Percentiles rank a stretch among this genome's conserved stretches.
These are phyloP conservation scores for Thera obeliscata DNA, from an alignment of 2,888 invertebrate species.

Conservation along the genomic window DNA sequence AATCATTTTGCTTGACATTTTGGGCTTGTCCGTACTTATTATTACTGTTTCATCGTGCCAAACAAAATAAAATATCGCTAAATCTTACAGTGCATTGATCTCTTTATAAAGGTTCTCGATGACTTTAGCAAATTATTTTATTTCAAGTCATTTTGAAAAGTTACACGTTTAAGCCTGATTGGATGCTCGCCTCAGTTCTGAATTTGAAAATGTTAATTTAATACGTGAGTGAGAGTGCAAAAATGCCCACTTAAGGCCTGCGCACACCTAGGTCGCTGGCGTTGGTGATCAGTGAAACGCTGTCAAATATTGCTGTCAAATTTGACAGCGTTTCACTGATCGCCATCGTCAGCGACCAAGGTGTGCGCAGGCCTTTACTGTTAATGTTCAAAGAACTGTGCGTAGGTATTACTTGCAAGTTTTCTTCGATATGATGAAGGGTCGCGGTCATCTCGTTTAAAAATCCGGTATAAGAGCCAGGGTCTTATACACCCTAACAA, in stretches of 20 bases:
- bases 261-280: too few relatives aligned
- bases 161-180: neutral
- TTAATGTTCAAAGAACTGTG: conserved; percentile 12
- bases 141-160: conserved; percentile 17
- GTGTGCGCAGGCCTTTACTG: too few relatives aligned
- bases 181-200: conserved; percentile 18
- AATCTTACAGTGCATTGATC: conserved; percentile 47
- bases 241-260: conserved; percentile 1
- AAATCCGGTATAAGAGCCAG: neutral
- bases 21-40: conserved; percentile 5
- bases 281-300: too few relatives aligned
- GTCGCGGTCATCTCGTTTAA: conserved; percentile 16
- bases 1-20: conserved; percentile 13
- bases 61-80: conserved; percentile 37
- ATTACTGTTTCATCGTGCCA: conserved; percentile 33
- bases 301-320: too few relatives aligned
- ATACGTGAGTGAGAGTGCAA: conserved; percentile 13
- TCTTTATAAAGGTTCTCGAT: conserved; percentile 32
- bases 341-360: too few relatives aligned
- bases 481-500: neutral
- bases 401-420: conserved; percentile 14
- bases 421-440: conserved; percentile 3
- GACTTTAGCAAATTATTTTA: conserved; percentile 36
- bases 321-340: too few relatives aligned
- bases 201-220: conserved; percentile 24